Evolutionary conservation across 2,888 invertebrate genomes (phyloP), one percentile per base, ranked within the genome.

Genomic region (Atrina japonica): DNA sequence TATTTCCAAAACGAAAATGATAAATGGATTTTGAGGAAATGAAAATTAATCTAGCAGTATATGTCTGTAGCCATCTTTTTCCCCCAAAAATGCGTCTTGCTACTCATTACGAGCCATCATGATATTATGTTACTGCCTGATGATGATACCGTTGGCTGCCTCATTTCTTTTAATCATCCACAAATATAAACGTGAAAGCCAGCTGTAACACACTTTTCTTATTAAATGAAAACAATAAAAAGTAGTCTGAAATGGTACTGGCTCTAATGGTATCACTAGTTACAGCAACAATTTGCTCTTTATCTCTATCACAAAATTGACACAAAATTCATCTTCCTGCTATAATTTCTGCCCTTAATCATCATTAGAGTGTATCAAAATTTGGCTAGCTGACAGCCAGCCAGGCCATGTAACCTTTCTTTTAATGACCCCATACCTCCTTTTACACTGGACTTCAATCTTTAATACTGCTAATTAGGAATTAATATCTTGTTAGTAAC

Each of bases 81-180:
- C 61, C 41, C 55, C 78, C 74, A 66, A 73, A 75, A 35, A 7
- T 35, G 35, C 11, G 35, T 7, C 35, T 35, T 35, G 35, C 35
- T 35, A 11, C 78, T 80, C 80, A 77, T 80, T 83, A 80, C 66
- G 69, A 73, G 73, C 70, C 69, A 47, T 58, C 53, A 59, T 59
- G 49, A 71, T 76, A 77, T 83, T 75, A 67, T 73, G 76, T 77
- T 81, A 67, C 67, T 45, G 59, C 52, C 59, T 67, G 67, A 67
- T 59, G 67, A 67, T 49, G 59, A 41, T 50, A 59, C 59, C 11
- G 35, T 35, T 35, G 6, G 35, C 35, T 35, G 35, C 35, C 35
- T 35, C 35, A 35, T 35, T 35, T 35, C 35, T 35, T 35, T 35
- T 35, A 5, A 35, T 35, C 35, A 35, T 35, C 11, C 35, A 35